Evolutionary conservation across 2,113 vertebrate genomes (phyloP).

Genomic region (Takifugu bimaculatus): DNA sequence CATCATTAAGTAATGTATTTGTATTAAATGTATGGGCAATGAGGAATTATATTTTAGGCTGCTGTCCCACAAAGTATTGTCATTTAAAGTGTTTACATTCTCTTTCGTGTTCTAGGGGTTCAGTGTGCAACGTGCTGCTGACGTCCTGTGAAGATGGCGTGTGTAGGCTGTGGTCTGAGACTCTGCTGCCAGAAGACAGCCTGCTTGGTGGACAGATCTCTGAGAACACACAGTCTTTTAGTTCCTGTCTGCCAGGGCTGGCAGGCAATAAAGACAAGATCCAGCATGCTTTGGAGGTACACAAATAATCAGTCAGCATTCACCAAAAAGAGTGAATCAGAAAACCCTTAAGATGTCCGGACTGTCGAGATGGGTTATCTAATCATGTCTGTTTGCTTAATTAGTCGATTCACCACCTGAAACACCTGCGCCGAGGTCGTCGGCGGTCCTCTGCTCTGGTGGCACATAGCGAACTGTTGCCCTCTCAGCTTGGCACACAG

Average conservation of each 20-base stretch:
- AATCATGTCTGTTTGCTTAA: constrained; percentile 12
- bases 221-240: constrained; percentile 85
- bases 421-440: constrained; percentile 91
- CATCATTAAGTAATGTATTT: neutral
- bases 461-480: constrained; percentile 85
- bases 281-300: constrained; percentile 94
- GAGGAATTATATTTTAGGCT: too few relatives aligned
- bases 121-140: constrained; percentile 92
- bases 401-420: constrained; percentile 96
- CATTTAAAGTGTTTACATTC: neutral
- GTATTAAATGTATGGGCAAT: neutral
- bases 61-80: too few relatives aligned
- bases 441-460: constrained; percentile 92
- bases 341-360: neutral
- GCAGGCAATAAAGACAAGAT: constrained; percentile 92
- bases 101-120: constrained; percentile 77
- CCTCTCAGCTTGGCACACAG: constrained; percentile 84
- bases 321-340: too few relatives aligned
- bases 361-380: neutral
- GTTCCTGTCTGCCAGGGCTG: constrained; percentile 78
- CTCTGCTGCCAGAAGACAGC: constrained; percentile 89
- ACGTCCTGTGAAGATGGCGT: constrained; percentile 95
- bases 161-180: constrained; percentile 96
- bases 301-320: neutral
- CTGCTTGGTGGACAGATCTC: constrained; percentile 94